Evolutionary conservation across 2,113 vertebrate species (phyloP).

Genomic region (Spilogale gracilis): DNA sequence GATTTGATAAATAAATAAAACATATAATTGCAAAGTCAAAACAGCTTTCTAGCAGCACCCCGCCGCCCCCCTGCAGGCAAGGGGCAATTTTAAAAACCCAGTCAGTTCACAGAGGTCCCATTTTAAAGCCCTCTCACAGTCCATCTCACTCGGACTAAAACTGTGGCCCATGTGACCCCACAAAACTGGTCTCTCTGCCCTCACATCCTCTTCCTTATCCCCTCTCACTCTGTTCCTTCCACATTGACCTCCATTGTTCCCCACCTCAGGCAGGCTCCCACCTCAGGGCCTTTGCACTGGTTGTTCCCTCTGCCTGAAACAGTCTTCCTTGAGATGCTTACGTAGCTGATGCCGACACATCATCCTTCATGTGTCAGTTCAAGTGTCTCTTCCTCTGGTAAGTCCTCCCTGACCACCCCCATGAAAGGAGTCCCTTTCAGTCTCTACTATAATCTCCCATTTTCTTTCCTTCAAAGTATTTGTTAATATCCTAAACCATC

Average conservation of each 20-base stretch:
- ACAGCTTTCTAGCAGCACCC: background rate
- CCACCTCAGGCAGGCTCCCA: background rate
- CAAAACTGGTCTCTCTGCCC: background rate
- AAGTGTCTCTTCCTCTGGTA: background rate
- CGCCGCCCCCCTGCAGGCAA: rapidly evolving
- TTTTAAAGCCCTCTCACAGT: background rate
- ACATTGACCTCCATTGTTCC: background rate
- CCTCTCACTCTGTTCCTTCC: background rate
- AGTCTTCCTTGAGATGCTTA: background rate
- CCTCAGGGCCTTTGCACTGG: background rate
- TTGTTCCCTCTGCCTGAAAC: background rate
- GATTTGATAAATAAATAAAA: background rate
- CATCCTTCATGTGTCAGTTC: background rate
- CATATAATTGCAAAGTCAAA: background rate
- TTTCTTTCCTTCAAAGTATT: background rate
- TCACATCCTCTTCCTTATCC: background rate
- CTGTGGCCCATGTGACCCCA: background rate
- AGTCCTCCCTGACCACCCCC: background rate
- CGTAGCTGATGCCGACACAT: background rate
- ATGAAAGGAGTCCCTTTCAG: background rate
- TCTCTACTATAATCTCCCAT: background rate
- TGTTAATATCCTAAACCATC: background rate
- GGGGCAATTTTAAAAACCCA: background rate
- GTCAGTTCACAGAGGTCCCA: background rate
- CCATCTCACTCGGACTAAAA: background rate